Evolutionary conservation across 2,113 vertebrate genomes (phyloP).

Genomic region (Anguilla rostrata): DNA sequence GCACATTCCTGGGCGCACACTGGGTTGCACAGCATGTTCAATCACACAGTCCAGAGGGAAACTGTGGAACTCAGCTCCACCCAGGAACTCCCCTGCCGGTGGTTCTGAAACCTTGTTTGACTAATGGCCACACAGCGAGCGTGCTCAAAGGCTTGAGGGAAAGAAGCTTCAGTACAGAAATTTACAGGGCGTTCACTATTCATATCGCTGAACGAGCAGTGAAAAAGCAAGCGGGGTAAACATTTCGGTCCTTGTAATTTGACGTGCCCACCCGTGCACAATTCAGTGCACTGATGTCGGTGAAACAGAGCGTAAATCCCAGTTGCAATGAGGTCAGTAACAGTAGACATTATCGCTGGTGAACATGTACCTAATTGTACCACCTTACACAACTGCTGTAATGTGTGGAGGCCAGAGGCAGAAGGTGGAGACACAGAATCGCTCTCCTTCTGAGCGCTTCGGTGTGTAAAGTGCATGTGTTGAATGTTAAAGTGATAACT

Average conservation of each 20-base stretch:
- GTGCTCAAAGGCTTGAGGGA: not conserved
- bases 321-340: not conserved
- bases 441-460: not conserved
- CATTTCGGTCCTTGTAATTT: not conserved
- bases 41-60: not conserved
- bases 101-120: not conserved
- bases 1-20: not conserved
- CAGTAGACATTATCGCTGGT: not conserved
- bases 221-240: not conserved
- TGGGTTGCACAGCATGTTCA: not conserved
- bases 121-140: not conserved
- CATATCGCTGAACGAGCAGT: not conserved
- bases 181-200: not conserved
- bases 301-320: not conserved
- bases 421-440: not conserved
- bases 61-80: not conserved
- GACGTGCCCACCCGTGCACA: not conserved
- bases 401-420: not conserved
- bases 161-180: not conserved
- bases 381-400: not conserved
- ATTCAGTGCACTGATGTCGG: not conserved
- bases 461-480: not conserved
- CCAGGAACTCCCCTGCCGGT: not conserved
- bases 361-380: not conserved
- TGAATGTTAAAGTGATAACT: not conserved